Percentiles rank a stretch among this genome's conserved stretches.
Evolutionary conservation across 1,140 invertebrate genomes (phyloP).

Genomic region (Brachionus rubens): DNA sequence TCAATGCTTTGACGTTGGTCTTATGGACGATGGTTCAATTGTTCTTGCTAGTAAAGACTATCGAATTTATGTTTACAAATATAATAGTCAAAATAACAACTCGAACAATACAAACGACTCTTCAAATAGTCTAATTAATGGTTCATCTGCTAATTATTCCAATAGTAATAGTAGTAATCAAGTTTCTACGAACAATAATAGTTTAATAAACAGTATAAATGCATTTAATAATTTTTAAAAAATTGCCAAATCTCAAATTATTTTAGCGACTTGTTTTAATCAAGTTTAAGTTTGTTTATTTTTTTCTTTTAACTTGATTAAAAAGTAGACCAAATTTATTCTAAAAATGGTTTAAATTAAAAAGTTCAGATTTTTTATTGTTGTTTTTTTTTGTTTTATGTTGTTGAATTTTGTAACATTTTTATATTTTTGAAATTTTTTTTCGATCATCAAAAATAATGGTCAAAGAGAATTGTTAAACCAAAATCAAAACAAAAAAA

Average conservation of each 20-base stretch:
- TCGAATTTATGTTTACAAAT: constrained; percentile 86
- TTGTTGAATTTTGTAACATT: constrained; percentile 7
- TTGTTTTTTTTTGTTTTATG: constrained; percentile 2
- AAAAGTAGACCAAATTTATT: neutral
- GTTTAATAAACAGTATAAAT: constrained; percentile 27
- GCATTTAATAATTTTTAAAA: constrained; percentile 25
- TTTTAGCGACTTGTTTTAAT: too few species aligned
- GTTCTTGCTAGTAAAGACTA: constrained; percentile 98
- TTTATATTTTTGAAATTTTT: neutral
- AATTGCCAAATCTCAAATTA: neutral
- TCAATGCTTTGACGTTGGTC: constrained; percentile 96
- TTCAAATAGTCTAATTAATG: neutral
- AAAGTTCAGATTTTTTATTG: constrained; percentile 34
- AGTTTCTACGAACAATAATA: neutral
- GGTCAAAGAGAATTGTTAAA: constrained; percentile 16
- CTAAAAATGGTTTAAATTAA: neutral
- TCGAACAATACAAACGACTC: neutral
- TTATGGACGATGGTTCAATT: constrained; percentile 98
- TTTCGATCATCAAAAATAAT: neutral
- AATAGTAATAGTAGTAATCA: neutral
- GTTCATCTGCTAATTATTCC: constrained; percentile 5
- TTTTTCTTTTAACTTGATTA: too few species aligned
- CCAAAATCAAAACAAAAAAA: too few species aligned
- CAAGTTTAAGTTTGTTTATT: too few species aligned
- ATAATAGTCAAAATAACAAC: neutral